Conservation (phyloP, 2,797 vertebrate genomes). For the Epinephelus awoara region DNA sequence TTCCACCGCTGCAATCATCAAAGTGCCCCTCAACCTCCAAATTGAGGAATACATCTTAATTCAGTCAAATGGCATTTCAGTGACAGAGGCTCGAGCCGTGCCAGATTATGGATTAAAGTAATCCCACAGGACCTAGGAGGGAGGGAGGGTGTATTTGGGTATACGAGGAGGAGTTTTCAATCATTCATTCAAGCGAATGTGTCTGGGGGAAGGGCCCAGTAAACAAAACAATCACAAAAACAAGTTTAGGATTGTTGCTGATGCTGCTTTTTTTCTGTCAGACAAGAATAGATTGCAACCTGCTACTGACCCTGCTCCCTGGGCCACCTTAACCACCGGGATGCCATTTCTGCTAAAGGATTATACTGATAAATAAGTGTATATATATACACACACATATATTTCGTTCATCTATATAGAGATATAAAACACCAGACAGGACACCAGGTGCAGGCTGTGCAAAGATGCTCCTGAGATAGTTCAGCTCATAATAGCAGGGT, state of each 20-base stretch:
- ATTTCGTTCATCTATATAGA: too few relatives aligned
- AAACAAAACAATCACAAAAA: constrained; percentile 67
- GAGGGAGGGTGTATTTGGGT: constrained; percentile 31
- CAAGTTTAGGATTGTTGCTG: constrained; percentile 61
- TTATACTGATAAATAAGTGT: background rate
- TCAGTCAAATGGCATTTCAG: constrained; percentile 71
- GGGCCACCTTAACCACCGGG: too few relatives aligned
- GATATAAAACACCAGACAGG: too few relatives aligned
- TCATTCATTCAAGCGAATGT: constrained; percentile 60
- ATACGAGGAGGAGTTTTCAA: constrained; percentile 54
- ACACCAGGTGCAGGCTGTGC: too few relatives aligned
- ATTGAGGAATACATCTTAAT: constrained; percentile 72
- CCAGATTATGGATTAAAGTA: constrained; percentile 86
- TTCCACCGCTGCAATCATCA: constrained; percentile 73
- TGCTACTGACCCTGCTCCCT: constrained; percentile 14
- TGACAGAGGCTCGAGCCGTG: constrained; percentile 50
- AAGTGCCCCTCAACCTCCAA: constrained; percentile 72
- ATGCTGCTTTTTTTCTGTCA: constrained; percentile 47
- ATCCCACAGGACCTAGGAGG: constrained; percentile 67
- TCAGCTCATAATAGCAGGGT: too few relatives aligned
- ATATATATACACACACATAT: background rate
- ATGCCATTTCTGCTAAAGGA: background rate
- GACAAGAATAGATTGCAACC: constrained; percentile 46
- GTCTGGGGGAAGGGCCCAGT: constrained; percentile 18
- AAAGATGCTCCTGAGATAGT: too few relatives aligned